A percentile compares a stretch with the other conserved stretches of the same genome.
Conservation (phyloP, 2,797 vertebrate genomes). For the Protonibea diacanthus region DNA sequence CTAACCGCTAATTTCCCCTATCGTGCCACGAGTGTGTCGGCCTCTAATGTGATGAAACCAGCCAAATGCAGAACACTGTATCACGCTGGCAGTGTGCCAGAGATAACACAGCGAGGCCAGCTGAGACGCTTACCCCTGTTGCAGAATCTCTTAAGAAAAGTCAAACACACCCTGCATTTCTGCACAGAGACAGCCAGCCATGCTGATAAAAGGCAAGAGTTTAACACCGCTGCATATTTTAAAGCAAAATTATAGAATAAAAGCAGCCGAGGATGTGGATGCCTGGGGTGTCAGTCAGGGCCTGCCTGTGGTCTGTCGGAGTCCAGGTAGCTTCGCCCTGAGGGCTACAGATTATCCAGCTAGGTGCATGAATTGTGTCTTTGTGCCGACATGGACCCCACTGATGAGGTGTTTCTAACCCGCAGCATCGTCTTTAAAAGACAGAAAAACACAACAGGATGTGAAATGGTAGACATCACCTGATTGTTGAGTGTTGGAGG, state of each 20-base stretch:
- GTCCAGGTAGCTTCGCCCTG: slow-evolving; percentile 32
- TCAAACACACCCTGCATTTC: slow-evolving; percentile 68
- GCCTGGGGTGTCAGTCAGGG: slow-evolving; percentile 35
- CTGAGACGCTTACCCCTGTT: slow-evolving; percentile 66
- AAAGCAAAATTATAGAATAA: slow-evolving; percentile 57
- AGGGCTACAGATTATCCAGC: slow-evolving; percentile 47
- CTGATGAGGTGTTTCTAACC: slow-evolving; percentile 32
- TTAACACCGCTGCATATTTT: slow-evolving; percentile 63
- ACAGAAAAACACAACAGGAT: slow-evolving; percentile 11
- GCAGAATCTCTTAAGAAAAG: slow-evolving; percentile 71
- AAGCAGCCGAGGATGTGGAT: slow-evolving; percentile 35
- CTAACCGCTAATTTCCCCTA: slow-evolving; percentile 72
- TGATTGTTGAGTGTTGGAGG: slow-evolving; percentile 2
- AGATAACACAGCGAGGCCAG: slow-evolving; percentile 72
- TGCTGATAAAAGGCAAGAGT: slow-evolving; percentile 64
- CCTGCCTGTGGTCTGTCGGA: slow-evolving; percentile 29
- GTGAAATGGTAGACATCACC: not conserved
- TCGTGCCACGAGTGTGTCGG: slow-evolving; percentile 64
- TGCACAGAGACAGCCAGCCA: slow-evolving; percentile 51
- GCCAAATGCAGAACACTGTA: slow-evolving; percentile 71
- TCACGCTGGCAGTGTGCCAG: slow-evolving; percentile 74
- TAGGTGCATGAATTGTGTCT: slow-evolving; percentile 19
- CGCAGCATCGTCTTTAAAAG: slow-evolving; percentile 10
- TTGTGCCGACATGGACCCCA: slow-evolving; percentile 19
- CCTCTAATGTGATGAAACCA: slow-evolving; percentile 77